Evolutionary conservation across 35 echinoderm and acorn worm species (phyloP), one percentile per base, ranked within the genome.

Genomic region (Ptychodera flava): DNA sequence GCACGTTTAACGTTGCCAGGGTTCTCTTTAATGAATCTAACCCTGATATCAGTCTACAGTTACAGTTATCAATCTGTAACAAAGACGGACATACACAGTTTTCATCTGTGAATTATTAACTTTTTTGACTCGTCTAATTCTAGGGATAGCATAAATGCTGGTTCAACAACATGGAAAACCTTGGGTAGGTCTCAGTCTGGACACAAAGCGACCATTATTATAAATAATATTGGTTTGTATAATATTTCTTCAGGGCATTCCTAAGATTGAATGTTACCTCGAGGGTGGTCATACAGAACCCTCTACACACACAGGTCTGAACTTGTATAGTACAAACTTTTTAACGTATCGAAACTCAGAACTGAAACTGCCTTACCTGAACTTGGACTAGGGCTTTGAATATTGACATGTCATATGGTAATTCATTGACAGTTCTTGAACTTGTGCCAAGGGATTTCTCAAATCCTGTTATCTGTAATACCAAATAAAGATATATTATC

Each of bases 41-140:
- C 29, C 95, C 95, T 32, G 86, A 89, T 76, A 98, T 91, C 15
- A 92, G 34, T 32, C 78, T 90, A 31, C 89, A 85, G 81, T 92
- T 84, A 88, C 95, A 98, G 37, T 94, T 84, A 92, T 98, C 95
- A 86, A 98, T 90, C 95, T 98, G 79, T 16, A 80, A 87, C 16
- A 32, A 78, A 84, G 14, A 16, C 33, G 6, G 35, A 31, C 1
- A 32, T 81, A 31, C 1, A 79, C 78, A 79, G 32, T 10, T 34
- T 87, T 87, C 16, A 87, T 31, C 75, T 33, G 1, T 75, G 34
- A 37, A 33, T n/a, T n/a, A n/a, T n/a, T n/a, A n/a, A n/a, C n/a
- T n/a, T n/a, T n/a, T n/a, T n/a, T n/a, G n/a, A n/a, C n/a, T n/a
- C n/a, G n/a, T n/a, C n/a, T n/a, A n/a, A n/a, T n/a, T n/a, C n/a